A percentile compares a stretch with the other conserved stretches of the same genome.
These are phyloP conservation scores for Rhagologus leucostigma DNA, from an alignment of 2,113 vertebrate species.

Conservation along the genomic window DNA sequence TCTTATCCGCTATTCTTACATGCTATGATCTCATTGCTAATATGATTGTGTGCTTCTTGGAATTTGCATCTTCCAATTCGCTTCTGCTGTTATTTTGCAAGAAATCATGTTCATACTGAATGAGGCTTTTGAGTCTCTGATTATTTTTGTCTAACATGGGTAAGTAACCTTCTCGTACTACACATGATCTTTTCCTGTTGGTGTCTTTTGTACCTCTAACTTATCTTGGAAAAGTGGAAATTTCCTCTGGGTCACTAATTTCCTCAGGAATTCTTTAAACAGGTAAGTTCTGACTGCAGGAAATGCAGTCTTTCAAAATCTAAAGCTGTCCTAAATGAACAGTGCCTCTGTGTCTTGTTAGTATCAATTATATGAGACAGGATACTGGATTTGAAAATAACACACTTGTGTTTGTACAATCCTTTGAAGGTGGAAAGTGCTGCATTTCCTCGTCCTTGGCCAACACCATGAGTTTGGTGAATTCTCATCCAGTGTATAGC, in stretches of 20 bases:
- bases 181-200: neutral
- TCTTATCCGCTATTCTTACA: neutral
- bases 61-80: neutral
- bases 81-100: neutral
- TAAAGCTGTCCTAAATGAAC: neutral
- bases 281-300: neutral
- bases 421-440: neutral
- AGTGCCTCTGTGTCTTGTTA: neutral
- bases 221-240: neutral
- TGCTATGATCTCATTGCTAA: neutral
- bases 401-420: neutral
- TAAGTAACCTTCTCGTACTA: neutral
- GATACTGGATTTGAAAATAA: neutral
- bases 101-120: neutral
- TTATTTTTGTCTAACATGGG: neutral
- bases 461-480: accelerated
- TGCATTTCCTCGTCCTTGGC: neutral
- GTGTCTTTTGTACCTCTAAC: neutral
- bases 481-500: neutral
- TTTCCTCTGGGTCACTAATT: neutral
- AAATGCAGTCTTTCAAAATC: neutral
- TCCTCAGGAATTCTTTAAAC: neutral
- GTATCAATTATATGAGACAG: neutral
- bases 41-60: neutral
- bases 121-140: neutral